A percentile compares a stretch with the other conserved stretches of the same genome.
phyloP scores from a whole-genome alignment of 2,888 invertebrate genomes.

The Andrena minutula region DNA sequence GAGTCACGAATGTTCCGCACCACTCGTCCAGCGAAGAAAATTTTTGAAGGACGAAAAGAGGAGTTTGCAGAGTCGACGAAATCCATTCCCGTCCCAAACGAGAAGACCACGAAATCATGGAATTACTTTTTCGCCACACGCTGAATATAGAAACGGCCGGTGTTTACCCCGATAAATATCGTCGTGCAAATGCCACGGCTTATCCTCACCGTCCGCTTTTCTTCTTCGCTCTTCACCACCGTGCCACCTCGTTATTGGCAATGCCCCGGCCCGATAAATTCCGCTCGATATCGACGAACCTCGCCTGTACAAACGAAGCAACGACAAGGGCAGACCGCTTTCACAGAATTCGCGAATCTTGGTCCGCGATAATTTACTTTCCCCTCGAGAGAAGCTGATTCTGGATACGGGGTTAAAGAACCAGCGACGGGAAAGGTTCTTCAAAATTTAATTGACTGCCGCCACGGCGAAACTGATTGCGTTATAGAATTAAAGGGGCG shows the following conservation, averaged over 20 bases:
- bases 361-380: slow-evolving; percentile 42
- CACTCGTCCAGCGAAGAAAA: slow-evolving; percentile 56
- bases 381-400: slow-evolving; percentile 43
- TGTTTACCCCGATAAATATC: slow-evolving; percentile 60
- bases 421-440: slow-evolving; percentile 2
- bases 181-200: slow-evolving; percentile 21
- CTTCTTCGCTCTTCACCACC: not conserved
- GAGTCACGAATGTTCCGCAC: slow-evolving; percentile 70
- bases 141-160: slow-evolving; percentile 38
- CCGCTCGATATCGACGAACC: slow-evolving; percentile 30
- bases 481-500: slow-evolving; percentile 27
- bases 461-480: slow-evolving; percentile 23
- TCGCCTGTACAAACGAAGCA: slow-evolving; percentile 34
- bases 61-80: slow-evolving; percentile 70
- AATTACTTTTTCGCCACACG: slow-evolving; percentile 51
- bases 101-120: slow-evolving; percentile 55
- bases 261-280: slow-evolving; percentile 40
- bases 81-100: slow-evolving; percentile 56
- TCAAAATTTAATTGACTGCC: slow-evolving; percentile 48
- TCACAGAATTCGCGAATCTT: slow-evolving; percentile 29
- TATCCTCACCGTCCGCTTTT: not conserved
- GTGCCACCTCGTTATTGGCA: slow-evolving; percentile 32
- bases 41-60: slow-evolving; percentile 73
- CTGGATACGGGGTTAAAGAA: slow-evolving; percentile 27
- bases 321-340: slow-evolving; percentile 11